phyloP scores from a whole-genome alignment of 1,140 invertebrate species.

The Trinorchestia longiramus region DNA sequence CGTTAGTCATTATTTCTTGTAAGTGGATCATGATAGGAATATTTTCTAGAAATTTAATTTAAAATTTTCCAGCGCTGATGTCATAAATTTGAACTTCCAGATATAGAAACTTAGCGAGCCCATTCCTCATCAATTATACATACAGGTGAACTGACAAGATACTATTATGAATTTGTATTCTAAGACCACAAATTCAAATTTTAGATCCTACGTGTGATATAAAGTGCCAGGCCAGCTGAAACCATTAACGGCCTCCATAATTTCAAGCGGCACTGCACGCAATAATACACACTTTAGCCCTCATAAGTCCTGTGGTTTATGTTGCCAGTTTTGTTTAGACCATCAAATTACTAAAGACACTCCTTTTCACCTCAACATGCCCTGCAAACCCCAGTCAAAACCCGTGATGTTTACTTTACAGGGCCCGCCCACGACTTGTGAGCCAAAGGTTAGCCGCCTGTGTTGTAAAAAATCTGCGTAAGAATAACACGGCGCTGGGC shows the following conservation, averaged over 20 bases:
- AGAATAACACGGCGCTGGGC: slow-evolving; percentile 28
- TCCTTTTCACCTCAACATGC: neutral
- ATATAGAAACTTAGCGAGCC: neutral
- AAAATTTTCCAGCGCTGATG: neutral
- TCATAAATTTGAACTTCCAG: neutral
- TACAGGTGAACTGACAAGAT: neutral
- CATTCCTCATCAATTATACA: neutral
- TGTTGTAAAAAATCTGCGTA: neutral
- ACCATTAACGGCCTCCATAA: neutral
- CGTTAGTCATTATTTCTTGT: no score
- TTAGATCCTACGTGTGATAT: neutral
- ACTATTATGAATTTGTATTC: neutral
- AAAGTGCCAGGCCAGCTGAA: neutral
- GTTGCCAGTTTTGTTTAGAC: neutral
- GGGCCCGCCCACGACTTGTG: slow-evolving; percentile 38
- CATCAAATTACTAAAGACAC: slow-evolving; percentile 16
- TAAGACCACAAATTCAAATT: neutral
- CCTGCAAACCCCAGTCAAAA: slow-evolving; percentile 24
- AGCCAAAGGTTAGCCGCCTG: slow-evolving; percentile 44
- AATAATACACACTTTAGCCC: neutral
- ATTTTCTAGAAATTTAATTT: neutral
- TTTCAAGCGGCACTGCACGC: neutral
- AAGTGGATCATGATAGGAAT: neutral
- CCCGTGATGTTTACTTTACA: slow-evolving; percentile 40
- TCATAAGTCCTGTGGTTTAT: neutral